Base-by-base conservation (phyloP, 2,888 invertebrate genomes). In the Xylophagus ater region DNA sequence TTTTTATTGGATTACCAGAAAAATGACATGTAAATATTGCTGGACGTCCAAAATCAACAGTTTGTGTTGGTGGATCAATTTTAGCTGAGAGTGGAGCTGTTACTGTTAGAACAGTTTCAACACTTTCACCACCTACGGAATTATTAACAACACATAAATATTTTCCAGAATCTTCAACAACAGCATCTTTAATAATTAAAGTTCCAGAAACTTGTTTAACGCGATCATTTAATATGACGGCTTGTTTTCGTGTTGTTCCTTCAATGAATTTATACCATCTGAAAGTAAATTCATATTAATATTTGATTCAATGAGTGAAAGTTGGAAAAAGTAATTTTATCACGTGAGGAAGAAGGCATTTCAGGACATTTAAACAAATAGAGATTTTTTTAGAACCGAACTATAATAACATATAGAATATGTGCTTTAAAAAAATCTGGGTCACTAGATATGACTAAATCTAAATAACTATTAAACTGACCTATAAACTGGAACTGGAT, bases 261-360 rank as follows among this genome's bases (percentile, higher is more conserved):
- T 89, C 89, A 54, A 87, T 79, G 66, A 89, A 89, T 63, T 90
- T 90, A 67, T 86, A 90, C 90, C 89, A 90, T 72, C 90, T 90
- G 78, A 10, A 82, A 81, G 72, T 72, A 74, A 55, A 52, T 44
- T 20, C 17, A 20, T 33, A 21, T 33, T 20, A 33, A 15, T 20
- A 33, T 30, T 14, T 26, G 26, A 9, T 4, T n/a, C 12, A 26
- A 12, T 26, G 6, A n/a, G n/a, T 23, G 10, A n/a, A 17, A 15
- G 17, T 31, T 8, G 18, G 19, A 12, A 33, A 33, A 12, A 19
- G 2, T 4, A 24, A 34, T 8, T 12, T 19, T 21, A 14, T 12
- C 19, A 14, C n/a, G n/a, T 5, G 4, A 12, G 18, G 13, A 7
- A 19, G 9, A 9, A 20, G 12, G 18, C 12, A 58, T 61, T 68